Conservation (phyloP, 2,888 invertebrate species). For the Philereme vetulata region DNA sequence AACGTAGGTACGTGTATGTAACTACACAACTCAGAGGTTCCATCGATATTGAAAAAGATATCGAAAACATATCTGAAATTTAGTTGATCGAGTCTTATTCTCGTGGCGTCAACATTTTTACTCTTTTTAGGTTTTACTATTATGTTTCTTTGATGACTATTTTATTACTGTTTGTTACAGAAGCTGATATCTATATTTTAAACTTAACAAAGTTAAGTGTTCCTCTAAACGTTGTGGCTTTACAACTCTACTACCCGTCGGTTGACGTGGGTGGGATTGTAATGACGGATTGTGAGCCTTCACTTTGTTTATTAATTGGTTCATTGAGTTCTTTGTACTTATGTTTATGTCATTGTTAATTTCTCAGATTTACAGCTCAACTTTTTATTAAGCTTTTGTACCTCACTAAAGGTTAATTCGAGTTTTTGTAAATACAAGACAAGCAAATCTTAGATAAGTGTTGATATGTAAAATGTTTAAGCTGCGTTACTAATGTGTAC, state of each 20-base stretch:
- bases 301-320: constrained; percentile 46
- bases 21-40: constrained; percentile 10
- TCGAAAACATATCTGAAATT: no score
- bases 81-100: no score
- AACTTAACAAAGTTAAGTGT: background rate
- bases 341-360: constrained; percentile 33
- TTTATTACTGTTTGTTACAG: no score
- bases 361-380: constrained; percentile 21
- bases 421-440: background rate
- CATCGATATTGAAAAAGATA: background rate
- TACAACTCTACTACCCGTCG: background rate
- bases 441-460: constrained; percentile 20
- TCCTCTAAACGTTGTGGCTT: constrained; percentile 14
- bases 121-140: no score
- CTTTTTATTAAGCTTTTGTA: constrained; percentile 11
- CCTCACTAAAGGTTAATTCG: constrained; percentile 2
- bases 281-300: constrained; percentile 37
- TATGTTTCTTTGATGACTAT: no score
- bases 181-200: no score
- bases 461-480: constrained; percentile 42
- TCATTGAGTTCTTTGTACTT: constrained; percentile 38
- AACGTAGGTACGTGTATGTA: constrained; percentile 10
- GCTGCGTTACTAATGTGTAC: constrained; percentile 57
- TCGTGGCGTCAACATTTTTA: no score
- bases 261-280: constrained; percentile 45